Evolutionary conservation across 2,797 vertebrate genomes (phyloP).

Genomic region (Ara ararauna): DNA sequence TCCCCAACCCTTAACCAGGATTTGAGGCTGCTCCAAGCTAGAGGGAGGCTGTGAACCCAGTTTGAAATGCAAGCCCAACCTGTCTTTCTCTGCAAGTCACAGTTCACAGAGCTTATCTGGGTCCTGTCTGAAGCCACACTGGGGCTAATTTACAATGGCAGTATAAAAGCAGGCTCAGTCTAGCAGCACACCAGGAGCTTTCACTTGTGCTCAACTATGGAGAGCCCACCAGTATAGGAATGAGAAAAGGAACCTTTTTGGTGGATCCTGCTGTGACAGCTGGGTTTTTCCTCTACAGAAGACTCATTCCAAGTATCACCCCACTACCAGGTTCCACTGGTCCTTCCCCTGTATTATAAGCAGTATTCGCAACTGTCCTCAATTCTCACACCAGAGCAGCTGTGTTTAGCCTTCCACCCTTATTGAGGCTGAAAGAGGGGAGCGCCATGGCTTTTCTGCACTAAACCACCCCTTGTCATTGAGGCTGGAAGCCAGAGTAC

Average conservation of each 20-base stretch:
- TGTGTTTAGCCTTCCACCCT: background rate
- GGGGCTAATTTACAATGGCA: background rate
- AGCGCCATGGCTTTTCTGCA: background rate
- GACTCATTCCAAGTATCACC: background rate
- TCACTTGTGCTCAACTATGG: background rate
- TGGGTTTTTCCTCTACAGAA: background rate
- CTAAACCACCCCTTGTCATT: background rate
- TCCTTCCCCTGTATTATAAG: background rate
- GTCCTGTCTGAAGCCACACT: background rate
- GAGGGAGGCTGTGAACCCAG: background rate
- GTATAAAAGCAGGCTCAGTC: background rate
- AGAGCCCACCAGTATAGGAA: background rate
- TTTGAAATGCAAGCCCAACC: background rate
- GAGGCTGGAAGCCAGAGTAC: background rate
- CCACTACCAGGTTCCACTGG: background rate
- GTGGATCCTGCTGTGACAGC: background rate
- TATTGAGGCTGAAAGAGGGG: background rate
- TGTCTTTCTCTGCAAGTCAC: background rate
- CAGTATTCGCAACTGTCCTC: background rate
- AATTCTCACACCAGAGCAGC: background rate
- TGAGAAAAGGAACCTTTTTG: background rate
- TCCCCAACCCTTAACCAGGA: background rate
- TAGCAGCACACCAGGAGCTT: background rate
- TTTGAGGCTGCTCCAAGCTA: background rate
- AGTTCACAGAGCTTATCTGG: background rate